Evolutionary conservation across 2,888 invertebrate species (phyloP).

Genomic region (Periphyllus acericola): DNA sequence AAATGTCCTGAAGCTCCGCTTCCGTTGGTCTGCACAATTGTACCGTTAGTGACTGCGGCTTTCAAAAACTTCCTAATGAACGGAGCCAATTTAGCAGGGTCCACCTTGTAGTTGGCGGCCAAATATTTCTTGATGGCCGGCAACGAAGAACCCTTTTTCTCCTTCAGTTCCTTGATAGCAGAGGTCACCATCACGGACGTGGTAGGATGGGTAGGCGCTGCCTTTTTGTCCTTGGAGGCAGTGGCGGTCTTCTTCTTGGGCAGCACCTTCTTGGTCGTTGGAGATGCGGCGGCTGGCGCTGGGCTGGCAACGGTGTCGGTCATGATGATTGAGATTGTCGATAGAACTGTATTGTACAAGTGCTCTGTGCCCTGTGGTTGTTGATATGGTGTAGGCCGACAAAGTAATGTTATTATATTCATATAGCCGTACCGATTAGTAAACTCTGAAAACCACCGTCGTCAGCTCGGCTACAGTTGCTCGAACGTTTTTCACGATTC

Average conservation of each 20-base stretch:
- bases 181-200: constrained; percentile 72
- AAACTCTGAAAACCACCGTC: too few relatives aligned
- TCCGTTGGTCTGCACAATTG: too few relatives aligned
- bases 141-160: too few relatives aligned
- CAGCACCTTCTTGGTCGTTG: constrained; percentile 61
- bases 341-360: too few relatives aligned
- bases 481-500: too few relatives aligned
- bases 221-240: constrained; percentile 63
- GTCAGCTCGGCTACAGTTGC: too few relatives aligned
- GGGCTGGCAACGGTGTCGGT: too few relatives aligned
- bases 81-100: constrained; percentile 71
- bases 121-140: constrained; percentile 70
- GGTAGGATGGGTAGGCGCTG: constrained; percentile 69
- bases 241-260: constrained; percentile 64
- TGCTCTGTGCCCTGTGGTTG: too few relatives aligned
- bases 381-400: too few relatives aligned
- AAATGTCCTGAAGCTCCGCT: constrained; percentile 68
- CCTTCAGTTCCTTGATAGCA: constrained; percentile 68
- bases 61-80: constrained; percentile 74
- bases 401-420: too few relatives aligned
- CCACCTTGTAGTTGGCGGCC: constrained; percentile 72
- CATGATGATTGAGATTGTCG: too few relatives aligned
- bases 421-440: too few relatives aligned
- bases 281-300: constrained; percentile 63
- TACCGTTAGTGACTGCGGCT: constrained; percentile 69